These are phyloP conservation scores for Tetrax tetrax DNA, from an alignment of 2,113 vertebrate species.

Conservation along the genomic window DNA sequence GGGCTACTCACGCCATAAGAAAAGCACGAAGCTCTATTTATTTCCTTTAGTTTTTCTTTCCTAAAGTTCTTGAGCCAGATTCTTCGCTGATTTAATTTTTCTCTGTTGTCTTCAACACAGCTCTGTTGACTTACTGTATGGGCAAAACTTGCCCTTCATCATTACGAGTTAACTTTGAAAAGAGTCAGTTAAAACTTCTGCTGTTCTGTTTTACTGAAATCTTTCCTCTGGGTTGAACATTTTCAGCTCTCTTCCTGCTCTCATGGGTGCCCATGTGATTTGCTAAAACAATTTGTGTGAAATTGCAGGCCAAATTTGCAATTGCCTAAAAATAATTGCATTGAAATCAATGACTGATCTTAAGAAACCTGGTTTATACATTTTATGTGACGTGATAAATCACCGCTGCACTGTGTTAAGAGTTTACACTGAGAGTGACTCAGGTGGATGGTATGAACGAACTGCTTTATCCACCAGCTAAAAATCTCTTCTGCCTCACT, in stretches of 20 bases:
- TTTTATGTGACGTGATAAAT: neutral
- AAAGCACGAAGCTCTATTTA: neutral
- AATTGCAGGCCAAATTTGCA: neutral
- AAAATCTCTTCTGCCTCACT: neutral
- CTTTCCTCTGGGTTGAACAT: neutral
- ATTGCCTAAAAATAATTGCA: neutral
- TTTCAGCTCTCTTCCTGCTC: neutral
- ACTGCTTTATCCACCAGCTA: neutral
- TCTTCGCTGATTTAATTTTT: neutral
- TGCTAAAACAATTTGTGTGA: neutral
- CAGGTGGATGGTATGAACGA: slow-evolving; percentile 12
- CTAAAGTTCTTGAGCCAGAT: neutral
- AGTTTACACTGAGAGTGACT: slow-evolving; percentile 6
- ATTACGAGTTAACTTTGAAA: neutral
- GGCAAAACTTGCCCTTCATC: neutral
- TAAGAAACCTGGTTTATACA: neutral
- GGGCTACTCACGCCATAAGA: neutral
- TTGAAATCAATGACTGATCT: neutral
- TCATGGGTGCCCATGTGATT: neutral
- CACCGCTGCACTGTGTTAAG: neutral
- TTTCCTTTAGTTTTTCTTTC: neutral
- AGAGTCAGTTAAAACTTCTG: neutral
- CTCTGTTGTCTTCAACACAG: neutral
- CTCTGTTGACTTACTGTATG: neutral
- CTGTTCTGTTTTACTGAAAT: neutral